These are phyloP conservation scores for Tetrax tetrax DNA, from an alignment of 2,113 vertebrate genomes.

Conservation along the genomic window DNA sequence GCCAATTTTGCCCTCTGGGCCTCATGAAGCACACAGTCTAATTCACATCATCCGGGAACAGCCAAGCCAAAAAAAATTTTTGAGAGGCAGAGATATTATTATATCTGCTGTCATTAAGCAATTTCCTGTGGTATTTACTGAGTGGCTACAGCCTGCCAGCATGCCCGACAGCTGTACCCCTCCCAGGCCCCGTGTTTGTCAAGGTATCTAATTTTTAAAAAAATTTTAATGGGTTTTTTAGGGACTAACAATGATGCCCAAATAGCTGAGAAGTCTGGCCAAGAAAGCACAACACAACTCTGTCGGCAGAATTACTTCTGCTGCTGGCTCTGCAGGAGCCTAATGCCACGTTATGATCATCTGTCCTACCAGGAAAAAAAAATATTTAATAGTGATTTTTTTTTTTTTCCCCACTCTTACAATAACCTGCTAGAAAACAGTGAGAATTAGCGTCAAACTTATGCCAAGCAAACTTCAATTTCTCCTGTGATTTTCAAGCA, in stretches of 20 bases:
- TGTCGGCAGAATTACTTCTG: neutral
- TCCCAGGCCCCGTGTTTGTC: neutral
- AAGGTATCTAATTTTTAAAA: neutral
- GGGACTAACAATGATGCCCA: neutral
- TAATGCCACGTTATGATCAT: fast-evolving
- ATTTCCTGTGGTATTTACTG: constrained; percentile 60
- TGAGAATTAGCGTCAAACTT: neutral
- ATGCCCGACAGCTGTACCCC: neutral
- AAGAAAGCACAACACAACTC: neutral
- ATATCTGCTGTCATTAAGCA: constrained; percentile 55
- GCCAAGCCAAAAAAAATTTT: constrained; percentile 21
- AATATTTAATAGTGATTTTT: neutral
- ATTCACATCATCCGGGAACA: constrained; percentile 9
- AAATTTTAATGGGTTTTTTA: neutral
- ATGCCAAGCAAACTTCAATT: neutral
- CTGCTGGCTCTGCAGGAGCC: neutral
- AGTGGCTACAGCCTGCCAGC: constrained; percentile 18
- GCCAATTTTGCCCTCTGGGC: constrained; percentile 40
- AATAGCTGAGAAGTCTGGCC: neutral
- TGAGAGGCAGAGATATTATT: constrained; percentile 4
- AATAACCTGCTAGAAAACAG: neutral
- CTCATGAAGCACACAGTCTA: neutral
- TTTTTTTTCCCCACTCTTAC: neutral
- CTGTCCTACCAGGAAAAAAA: neutral
- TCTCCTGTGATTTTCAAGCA: neutral